Conservation (phyloP, 2,888 invertebrate species). For the Pseudolycoriella hygida region DNA sequence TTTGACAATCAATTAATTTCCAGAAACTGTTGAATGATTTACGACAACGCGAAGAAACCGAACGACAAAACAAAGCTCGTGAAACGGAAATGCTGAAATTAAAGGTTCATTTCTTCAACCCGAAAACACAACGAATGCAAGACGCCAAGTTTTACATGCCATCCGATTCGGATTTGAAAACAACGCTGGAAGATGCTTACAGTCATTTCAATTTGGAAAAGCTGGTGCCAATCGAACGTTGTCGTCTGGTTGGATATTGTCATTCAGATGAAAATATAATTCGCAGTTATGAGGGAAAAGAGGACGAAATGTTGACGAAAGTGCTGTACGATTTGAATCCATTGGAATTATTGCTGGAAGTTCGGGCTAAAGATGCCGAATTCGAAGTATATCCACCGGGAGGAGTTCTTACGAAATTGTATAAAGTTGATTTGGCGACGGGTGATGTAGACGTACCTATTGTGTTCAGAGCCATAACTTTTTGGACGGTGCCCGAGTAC, state of each 20-base stretch:
- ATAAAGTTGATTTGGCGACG: conserved; percentile 38
- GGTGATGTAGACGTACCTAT: conserved; percentile 43
- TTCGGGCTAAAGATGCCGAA: conserved; percentile 36
- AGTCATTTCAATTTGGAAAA: conserved; percentile 38
- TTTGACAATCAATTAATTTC: background rate
- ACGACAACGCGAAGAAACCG: conserved; percentile 40
- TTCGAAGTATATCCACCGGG: conserved; percentile 45
- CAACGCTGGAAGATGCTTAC: conserved; percentile 40
- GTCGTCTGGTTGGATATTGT: conserved; percentile 54
- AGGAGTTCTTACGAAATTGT: conserved; percentile 42
- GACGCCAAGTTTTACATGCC: conserved; percentile 39
- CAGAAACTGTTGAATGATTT: conserved; percentile 6
- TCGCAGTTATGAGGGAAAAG: conserved; percentile 43
- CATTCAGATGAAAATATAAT: conserved; percentile 43
- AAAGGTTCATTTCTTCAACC: conserved; percentile 45
- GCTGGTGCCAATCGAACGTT: conserved; percentile 41
- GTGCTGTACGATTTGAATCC: conserved; percentile 24
- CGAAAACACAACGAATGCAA: conserved; percentile 32
- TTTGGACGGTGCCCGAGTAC: conserved; percentile 37
- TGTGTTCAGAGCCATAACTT: conserved; percentile 37
- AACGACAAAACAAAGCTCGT: conserved; percentile 36
- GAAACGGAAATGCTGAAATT: conserved; percentile 44
- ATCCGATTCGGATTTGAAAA: conserved; percentile 37
- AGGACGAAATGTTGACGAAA: conserved; percentile 30
- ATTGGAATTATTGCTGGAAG: conserved; percentile 45